Base-by-base conservation (phyloP, 2,113 vertebrate genomes). In the Promerops cafer region DNA sequence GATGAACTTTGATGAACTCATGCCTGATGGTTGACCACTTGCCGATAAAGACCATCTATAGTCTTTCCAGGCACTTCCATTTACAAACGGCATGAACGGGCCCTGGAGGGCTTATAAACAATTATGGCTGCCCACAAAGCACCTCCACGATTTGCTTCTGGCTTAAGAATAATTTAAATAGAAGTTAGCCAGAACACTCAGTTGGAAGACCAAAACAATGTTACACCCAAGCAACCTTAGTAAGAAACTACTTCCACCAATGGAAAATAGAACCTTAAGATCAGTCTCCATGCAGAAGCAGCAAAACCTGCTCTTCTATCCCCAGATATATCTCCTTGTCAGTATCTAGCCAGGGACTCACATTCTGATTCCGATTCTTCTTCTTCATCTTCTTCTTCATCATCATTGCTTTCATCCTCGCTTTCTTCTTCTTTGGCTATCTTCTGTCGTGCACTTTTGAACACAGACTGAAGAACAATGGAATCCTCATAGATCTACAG, bases 381-480 rank as follows among this genome's bases (percentile, higher is more conserved):
- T 16, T 99, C 99, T 0, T 99, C 99, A 0, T 98, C 98, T 3
- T 99, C 99, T 6, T 99, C 98, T 60, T 99, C 99, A 2, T 99
- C 98, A 44, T 98, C 98, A 50, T 98, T 98, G 83, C 98, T 99
- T 93, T 99, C 99, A 3, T 99, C 99, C 14, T 99, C 99, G 0
- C 98, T 99, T 91, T 99, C 99, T 28, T 99, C 99, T 57, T 99
- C 99, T 98, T 99, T 99, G 96, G 99, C 98, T 60, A 99, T 99
- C 96, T 99, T 99, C 97, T 99, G 99, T 90, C 99, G 97, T 56
- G 99, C 99, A 27, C 99, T 99, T 97, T 99, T 99, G 96, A 99
- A 99, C 40, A 99, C 99, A 4, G 99, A 99, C 97, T 99, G 99
- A 57, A 99, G 98, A 93, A 99, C 99, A 64, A 99, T 99, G 90